These are phyloP conservation scores for Gnathonemus echidnorhynchus DNA, from an alignment of 2,113 vertebrate species.

Conservation along the genomic window DNA sequence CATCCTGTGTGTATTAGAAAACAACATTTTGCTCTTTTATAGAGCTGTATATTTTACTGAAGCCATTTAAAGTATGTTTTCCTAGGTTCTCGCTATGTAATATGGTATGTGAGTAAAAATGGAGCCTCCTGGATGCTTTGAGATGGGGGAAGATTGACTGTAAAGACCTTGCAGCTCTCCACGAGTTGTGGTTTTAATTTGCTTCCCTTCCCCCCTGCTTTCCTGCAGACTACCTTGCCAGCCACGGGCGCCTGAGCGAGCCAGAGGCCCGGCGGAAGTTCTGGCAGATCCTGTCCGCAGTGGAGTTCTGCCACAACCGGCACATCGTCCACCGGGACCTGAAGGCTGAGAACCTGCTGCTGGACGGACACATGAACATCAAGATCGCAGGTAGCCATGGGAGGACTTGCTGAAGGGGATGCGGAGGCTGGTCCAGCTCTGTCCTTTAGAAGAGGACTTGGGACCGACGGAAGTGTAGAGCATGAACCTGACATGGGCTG, in stretches of 20 bases:
- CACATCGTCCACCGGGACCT: constrained; percentile 93
- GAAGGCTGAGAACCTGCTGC: constrained; percentile 91
- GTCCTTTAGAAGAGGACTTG: neutral
- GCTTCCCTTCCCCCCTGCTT: constrained; percentile 19
- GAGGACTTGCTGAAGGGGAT: neutral
- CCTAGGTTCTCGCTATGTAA: neutral
- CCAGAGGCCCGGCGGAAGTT: constrained; percentile 89
- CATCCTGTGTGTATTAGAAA: neutral
- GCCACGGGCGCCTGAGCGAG: constrained; percentile 86
- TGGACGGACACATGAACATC: constrained; percentile 96
- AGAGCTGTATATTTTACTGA: neutral
- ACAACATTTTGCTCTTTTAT: neutral
- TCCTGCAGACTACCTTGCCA: constrained; percentile 86
- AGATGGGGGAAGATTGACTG: neutral
- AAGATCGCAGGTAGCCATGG: constrained; percentile 87
- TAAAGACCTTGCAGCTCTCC: neutral
- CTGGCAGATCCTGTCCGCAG: constrained; percentile 94
- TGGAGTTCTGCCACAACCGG: constrained; percentile 89
- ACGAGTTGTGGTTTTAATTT: neutral
- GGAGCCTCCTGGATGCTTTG: neutral
- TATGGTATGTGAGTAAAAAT: neutral
- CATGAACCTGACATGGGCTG: neutral
- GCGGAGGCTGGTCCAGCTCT: neutral
- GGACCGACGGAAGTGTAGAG: neutral
- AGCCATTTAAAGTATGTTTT: neutral